Base-by-base conservation (phyloP, 2,797 vertebrate species). In the Neosilurus hyrtlii region DNA sequence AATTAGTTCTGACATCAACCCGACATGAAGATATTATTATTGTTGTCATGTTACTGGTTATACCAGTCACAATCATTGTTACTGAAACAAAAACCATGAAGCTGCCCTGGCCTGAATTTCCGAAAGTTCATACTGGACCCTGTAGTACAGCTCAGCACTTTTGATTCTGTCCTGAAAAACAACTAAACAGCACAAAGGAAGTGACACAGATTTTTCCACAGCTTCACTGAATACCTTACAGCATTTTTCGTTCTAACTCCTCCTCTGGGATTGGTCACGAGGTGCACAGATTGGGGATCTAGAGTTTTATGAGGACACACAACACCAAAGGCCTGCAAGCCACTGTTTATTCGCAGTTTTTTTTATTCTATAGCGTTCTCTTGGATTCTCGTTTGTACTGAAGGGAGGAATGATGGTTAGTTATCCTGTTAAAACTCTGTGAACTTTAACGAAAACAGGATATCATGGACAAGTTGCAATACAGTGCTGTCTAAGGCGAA, bases 281-380 rank as follows among this genome's bases (percentile, higher is more conserved):
- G 43, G 15, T 51, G 59, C 75, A 63, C 57, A 26, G 18, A 59
- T 4, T 37, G 9, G 10, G 74, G 22, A 66, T 37, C 68, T 70
- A 30, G 37, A 83, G 43, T 63, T 85, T 79, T 85, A 87, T 65
- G 49, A 74, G 56, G 81, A 65, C 79, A 81, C 49, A 68, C 62
- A 63, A 79, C 79, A 62, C 66, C 76, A 82, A n/a, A 73, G 72
- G 79, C 49, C 73, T 37, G 37, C 12, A 79, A 79, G 81, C 14
- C 2, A 71, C 74, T 75, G 24, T 59, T 59, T 30, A 30, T 72
- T 81, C 35, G 43, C 12, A 51, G 4, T 49, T 14, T 67, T 71
- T 71, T 78, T 35, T 61, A 35, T 14, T 75, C 3, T 11, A 22
- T n/a, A 43, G 43, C 30, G 30, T 30, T 43, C 43, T 71, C 61